Percentiles rank a stretch among this genome's conserved stretches.
phyloP scores from a whole-genome alignment of 2,888 invertebrate genomes.

The Smittia aterrima region DNA sequence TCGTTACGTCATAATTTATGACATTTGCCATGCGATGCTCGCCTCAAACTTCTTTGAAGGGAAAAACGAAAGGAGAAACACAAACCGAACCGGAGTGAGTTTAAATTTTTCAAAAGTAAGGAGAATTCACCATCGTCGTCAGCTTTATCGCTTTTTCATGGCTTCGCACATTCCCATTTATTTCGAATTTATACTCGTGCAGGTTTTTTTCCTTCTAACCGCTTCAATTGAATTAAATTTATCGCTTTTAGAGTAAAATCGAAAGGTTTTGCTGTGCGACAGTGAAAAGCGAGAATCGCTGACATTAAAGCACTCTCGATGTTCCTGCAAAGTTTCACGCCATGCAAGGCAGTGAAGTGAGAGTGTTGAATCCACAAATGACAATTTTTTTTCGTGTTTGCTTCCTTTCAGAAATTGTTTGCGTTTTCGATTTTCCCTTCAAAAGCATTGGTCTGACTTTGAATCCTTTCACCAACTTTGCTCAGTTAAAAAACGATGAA shows the following conservation, averaged over 20 bases:
- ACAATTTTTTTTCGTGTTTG: no score
- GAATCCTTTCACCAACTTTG: neutral
- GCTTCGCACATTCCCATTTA: no score
- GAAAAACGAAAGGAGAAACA: no score
- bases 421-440: neutral
- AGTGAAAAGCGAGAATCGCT: neutral
- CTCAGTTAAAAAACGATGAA: neutral
- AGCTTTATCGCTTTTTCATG: no score
- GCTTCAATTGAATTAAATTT: constrained; percentile 40
- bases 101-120: no score
- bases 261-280: neutral
- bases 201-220: neutral
- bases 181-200: no score
- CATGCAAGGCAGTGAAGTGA: no score
- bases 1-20: constrained; percentile 7
- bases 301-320: neutral
- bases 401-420: neutral
- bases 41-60: no score
- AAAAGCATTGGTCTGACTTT: neutral
- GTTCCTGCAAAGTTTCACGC: neutral
- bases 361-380: neutral
- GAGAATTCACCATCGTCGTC: no score
- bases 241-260: constrained; percentile 9
- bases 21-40: neutral
- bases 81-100: no score